A percentile compares a stretch with the other conserved stretches of the same genome.
These are phyloP conservation scores for Dendrolimus houi DNA, from an alignment of 2,888 invertebrate genomes.

Conservation along the genomic window DNA sequence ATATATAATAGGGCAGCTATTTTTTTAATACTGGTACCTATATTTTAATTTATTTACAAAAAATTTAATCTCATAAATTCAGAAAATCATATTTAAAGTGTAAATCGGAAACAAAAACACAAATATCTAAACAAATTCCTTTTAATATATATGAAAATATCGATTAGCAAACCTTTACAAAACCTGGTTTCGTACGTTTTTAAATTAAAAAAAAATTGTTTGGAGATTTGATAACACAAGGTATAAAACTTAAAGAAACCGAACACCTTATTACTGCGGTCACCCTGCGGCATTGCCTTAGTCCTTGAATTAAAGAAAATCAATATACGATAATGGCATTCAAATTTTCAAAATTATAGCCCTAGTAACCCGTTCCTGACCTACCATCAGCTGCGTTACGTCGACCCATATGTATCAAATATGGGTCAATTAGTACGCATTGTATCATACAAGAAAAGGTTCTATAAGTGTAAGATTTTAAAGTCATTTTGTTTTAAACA, in stretches of 20 bases:
- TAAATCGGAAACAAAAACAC: no score
- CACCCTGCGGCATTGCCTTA: conserved; percentile 36
- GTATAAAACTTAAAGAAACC: conserved; percentile 56
- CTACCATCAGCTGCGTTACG: conserved; percentile 59
- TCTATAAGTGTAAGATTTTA: conserved; percentile 13
- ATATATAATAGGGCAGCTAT: no score
- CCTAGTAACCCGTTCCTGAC: conserved; percentile 54
- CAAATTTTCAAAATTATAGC: conserved; percentile 61
- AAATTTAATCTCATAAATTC: no score
- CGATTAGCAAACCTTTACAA: conserved; percentile 22
- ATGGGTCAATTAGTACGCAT: conserved; percentile 51
- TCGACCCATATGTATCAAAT: conserved; percentile 61
- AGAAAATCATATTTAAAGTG: no score
- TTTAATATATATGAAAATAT: conserved; percentile 6
- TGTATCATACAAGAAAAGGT: conserved; percentile 14
- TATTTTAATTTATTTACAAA: no score
- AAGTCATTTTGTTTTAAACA: conserved; percentile 15
- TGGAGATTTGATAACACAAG: conserved; percentile 58
- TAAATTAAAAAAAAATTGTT: conserved; percentile 42
- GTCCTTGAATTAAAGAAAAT: conserved; percentile 59
- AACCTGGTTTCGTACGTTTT: conserved; percentile 51
- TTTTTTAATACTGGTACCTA: no score
- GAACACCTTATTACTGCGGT: conserved; percentile 52
- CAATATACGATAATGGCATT: conserved; percentile 51
- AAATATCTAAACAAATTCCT: no score